phyloP scores from a whole-genome alignment of 1,140 invertebrate genomes.

The Anadara kagoshimensis region DNA sequence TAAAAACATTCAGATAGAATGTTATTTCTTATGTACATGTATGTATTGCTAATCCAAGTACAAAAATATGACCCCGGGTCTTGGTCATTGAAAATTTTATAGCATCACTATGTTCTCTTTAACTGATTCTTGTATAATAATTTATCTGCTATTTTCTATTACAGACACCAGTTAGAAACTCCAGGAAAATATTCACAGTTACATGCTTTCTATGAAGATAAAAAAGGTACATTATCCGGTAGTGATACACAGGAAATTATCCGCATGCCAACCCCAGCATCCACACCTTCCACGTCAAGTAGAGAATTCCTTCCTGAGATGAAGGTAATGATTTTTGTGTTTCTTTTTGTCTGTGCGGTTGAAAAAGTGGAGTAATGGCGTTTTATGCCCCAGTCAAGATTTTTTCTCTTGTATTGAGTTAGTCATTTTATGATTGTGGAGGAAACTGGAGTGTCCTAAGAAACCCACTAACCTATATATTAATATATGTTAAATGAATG shows the following conservation, averaged over 20 bases:
- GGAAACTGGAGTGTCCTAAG: too few species aligned
- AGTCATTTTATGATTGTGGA: too few species aligned
- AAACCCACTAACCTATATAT: too few species aligned
- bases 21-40: too few species aligned
- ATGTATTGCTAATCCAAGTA: too few species aligned
- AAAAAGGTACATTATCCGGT: constrained; percentile 61
- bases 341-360: constrained; percentile 1
- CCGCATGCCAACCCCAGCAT: constrained; percentile 29
- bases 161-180: constrained; percentile 72
- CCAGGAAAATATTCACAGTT: constrained; percentile 72
- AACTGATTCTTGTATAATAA: neutral
- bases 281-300: constrained; percentile 60
- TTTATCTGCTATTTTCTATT: constrained; percentile 28
- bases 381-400: too few species aligned
- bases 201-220: constrained; percentile 72
- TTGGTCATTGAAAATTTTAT: too few species aligned
- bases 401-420: too few species aligned
- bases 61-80: neutral
- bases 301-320: constrained; percentile 64
- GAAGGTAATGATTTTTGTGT: constrained; percentile 52
- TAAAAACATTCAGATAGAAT: too few species aligned
- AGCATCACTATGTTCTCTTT: neutral
- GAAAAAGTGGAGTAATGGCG: neutral
- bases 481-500: too few species aligned
- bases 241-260: constrained; percentile 22